phyloP scores from a whole-genome alignment of 2,888 invertebrate species.

The Octodonta nipae region DNA sequence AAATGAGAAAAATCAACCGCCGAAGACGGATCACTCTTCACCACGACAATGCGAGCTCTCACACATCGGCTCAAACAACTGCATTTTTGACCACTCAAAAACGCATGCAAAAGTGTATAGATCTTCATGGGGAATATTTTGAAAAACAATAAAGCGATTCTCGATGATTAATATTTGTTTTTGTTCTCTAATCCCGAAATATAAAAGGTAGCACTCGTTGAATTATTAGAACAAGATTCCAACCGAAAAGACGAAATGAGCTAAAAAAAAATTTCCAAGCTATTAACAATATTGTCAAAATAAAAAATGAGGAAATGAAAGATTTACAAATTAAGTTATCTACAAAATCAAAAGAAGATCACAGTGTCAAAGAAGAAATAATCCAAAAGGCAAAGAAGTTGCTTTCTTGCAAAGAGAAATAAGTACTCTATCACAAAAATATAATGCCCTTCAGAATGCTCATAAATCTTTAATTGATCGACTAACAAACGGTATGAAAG shows the following conservation, averaged over 20 bases:
- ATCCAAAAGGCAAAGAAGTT: constrained; percentile 40
- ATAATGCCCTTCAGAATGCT: constrained; percentile 1
- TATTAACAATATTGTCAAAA: constrained; percentile 41
- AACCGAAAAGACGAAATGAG: constrained; percentile 45
- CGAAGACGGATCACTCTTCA: no score
- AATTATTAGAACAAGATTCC: constrained; percentile 43
- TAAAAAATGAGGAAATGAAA: constrained; percentile 41
- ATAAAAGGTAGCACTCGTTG: constrained; percentile 41
- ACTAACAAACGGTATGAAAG: constrained; percentile 8
- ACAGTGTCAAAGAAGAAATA: constrained; percentile 15
- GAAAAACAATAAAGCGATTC: no score
- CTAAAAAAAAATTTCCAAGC: constrained; percentile 37
- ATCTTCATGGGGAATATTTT: no score
- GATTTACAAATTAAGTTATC: constrained; percentile 37
- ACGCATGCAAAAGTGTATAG: no score
- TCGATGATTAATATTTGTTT: no score
- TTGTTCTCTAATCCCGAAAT: no score
- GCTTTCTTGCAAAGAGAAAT: constrained; percentile 34
- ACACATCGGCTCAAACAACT: no score
- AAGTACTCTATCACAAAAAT: constrained; percentile 4
- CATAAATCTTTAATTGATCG: constrained; percentile 10
- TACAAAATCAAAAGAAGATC: constrained; percentile 4
- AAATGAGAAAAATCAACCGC: no score
- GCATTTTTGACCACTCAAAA: no score
- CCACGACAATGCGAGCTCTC: no score